phyloP scores from a whole-genome alignment of 2,797 vertebrate species.

The Fistularia tabacaria region DNA sequence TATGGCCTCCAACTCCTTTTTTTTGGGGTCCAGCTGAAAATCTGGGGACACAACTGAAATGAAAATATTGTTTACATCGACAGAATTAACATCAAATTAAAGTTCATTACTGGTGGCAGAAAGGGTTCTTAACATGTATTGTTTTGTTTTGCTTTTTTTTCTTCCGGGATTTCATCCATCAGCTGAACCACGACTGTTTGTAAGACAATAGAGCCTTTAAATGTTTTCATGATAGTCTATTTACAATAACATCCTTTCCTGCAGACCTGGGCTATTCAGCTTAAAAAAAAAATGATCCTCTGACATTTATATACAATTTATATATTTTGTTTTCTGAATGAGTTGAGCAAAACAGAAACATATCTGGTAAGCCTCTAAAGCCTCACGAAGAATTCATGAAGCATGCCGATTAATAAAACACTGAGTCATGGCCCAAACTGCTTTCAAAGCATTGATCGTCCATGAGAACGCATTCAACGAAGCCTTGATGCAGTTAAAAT shows the following conservation, averaged over 20 bases:
- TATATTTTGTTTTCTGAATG: slow-evolving; percentile 25
- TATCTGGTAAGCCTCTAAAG: slow-evolving; percentile 26
- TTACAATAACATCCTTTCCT: slow-evolving; percentile 51
- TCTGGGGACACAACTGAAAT: slow-evolving; percentile 26
- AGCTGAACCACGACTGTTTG: slow-evolving; percentile 36
- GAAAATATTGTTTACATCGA: slow-evolving; percentile 20
- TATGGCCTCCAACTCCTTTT: slow-evolving; percentile 9
- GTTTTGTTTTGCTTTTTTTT: slow-evolving; percentile 7
- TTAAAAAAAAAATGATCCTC: slow-evolving; percentile 40
- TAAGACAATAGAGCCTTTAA: slow-evolving; percentile 50
- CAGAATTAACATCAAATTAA: slow-evolving; percentile 23
- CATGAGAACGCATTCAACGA: slow-evolving; percentile 46
- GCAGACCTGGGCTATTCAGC: slow-evolving; percentile 27
- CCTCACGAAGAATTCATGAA: slow-evolving; percentile 28
- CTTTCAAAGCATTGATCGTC: slow-evolving; percentile 45
- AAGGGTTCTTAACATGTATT: slow-evolving; percentile 24
- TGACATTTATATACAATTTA: slow-evolving; percentile 62
- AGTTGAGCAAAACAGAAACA: slow-evolving; percentile 49
- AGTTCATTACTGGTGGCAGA: slow-evolving; percentile 27
- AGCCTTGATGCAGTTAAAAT: slow-evolving; percentile 50
- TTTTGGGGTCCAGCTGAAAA: slow-evolving; percentile 35
- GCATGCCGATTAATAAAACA: slow-evolving; percentile 43
- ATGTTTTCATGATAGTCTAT: slow-evolving; percentile 43
- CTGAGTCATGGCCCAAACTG: slow-evolving; percentile 29
- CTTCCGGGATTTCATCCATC: slow-evolving; percentile 45